Evolutionary conservation across 1,140 invertebrate species (phyloP).

Genomic region (Phenacoccus solenopsis): DNA sequence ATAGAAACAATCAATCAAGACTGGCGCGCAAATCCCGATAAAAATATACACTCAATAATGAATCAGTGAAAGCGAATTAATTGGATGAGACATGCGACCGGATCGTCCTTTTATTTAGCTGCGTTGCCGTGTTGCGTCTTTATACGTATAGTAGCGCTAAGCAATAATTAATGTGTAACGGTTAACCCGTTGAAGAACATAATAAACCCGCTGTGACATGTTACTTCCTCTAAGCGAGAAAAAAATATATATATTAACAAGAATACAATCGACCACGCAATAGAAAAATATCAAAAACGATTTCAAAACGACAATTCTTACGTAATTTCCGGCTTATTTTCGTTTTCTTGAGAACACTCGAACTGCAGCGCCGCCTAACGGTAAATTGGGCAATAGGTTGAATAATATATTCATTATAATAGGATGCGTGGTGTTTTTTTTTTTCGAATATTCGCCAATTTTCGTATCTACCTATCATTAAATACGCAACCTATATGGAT

Average conservation of each 20-base stretch:
- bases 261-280: not conserved
- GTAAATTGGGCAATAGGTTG: not conserved
- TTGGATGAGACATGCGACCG: not conserved
- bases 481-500: too few species aligned
- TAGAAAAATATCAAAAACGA: not conserved
- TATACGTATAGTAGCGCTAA: too few species aligned
- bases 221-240: not conserved
- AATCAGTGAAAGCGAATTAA: conserved; percentile 2
- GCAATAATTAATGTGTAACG: not conserved
- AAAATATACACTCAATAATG: too few species aligned
- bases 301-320: not conserved
- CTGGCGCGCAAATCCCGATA: too few species aligned
- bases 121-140: not conserved
- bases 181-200: not conserved
- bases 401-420: not conserved
- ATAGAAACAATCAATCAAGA: too few species aligned
- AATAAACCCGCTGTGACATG: conserved; percentile 1
- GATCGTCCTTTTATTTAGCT: not conserved
- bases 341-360: not conserved
- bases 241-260: not conserved
- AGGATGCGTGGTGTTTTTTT: too few species aligned
- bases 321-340: not conserved
- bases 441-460: too few species aligned
- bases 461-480: too few species aligned
- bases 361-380: too few species aligned